A percentile compares a stretch with the other conserved stretches of the same genome.
Conservation (phyloP, 1,140 invertebrate species). For the Drosophila nigrodunni region DNA sequence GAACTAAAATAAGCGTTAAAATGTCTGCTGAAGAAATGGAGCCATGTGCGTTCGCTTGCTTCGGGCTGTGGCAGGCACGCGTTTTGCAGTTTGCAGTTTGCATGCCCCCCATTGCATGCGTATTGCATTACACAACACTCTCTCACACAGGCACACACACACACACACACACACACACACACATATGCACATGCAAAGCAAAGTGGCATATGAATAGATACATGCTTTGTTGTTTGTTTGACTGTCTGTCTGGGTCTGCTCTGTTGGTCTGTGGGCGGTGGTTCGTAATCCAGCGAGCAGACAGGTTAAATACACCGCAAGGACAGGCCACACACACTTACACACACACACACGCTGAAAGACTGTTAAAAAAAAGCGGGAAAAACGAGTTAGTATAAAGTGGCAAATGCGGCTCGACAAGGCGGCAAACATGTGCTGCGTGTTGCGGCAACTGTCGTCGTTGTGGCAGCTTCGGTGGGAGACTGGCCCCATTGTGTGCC, state of each 20-base stretch:
- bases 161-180: too few relatives aligned
- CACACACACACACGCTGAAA: slow-evolving; percentile 14
- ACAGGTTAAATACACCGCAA: slow-evolving; percentile 84
- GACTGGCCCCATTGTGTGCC: not conserved
- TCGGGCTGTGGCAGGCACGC: slow-evolving; percentile 48
- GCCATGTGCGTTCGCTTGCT: slow-evolving; percentile 30
- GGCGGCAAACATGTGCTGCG: slow-evolving; percentile 56
- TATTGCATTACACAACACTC: slow-evolving; percentile 69
- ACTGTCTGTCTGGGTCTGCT: slow-evolving; percentile 28
- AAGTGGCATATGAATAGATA: slow-evolving; percentile 80
- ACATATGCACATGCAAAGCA: slow-evolving; percentile 27
- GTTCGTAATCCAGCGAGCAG: slow-evolving; percentile 80
- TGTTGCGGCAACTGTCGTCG: slow-evolving; percentile 38
- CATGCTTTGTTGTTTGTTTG: slow-evolving; percentile 75
- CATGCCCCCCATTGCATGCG: slow-evolving; percentile 52
- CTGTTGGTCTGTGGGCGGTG: slow-evolving; percentile 55
- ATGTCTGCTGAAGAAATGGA: slow-evolving; percentile 74
- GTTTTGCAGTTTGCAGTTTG: slow-evolving; percentile 5
- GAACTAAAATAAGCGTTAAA: slow-evolving; percentile 83
- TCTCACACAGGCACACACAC: slow-evolving; percentile 6
- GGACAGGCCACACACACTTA: slow-evolving; percentile 68
- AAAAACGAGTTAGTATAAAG: slow-evolving; percentile 60
- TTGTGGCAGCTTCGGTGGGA: slow-evolving; percentile 1
- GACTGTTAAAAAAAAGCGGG: slow-evolving; percentile 36
- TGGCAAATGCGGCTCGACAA: slow-evolving; percentile 56